Base-by-base conservation (phyloP, 2,113 vertebrate species). In the Vulpes vulpes region DNA sequence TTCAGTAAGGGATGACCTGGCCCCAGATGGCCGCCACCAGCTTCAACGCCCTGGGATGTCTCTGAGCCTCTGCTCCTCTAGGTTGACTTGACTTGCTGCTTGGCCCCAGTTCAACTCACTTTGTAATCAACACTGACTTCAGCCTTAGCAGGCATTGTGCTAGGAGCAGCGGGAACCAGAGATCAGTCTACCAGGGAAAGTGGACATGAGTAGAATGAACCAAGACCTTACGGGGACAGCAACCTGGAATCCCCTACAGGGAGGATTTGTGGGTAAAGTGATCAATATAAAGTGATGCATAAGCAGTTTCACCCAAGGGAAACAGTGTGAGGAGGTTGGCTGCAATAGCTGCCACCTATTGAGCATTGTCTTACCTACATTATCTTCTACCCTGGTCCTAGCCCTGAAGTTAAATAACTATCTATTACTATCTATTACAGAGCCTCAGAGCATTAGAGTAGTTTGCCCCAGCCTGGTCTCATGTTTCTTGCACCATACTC, bases 401-500 rank as follows among this genome's bases (percentile, higher is more conserved):
- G 43, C 17, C 27, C 43, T 27, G 49, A 53, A 79, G 16, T 53
- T 79, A 51, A 16, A 43, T 0, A 35, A 12, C 14, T 6, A 64
- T 80, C 73, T 35, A 30, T 43, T 43, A 43, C 43, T 43, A 43
- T 43, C 43, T 43, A 17, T 0, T 3, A 35, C 0, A 11, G 38
- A 23, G 17, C 57, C 82, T 57, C 62, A 25, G 14, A 32, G 76
- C 27, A 1, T 27, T 1, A 9, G 20, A 32, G 30, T 1, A 78
- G 74, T 60, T 3, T 5, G 53, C 32, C 20, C 15, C 3, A 0
- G 10, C 67, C 81, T 30, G 43, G 12, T 35, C 59, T 55, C 9
- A 0, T 0, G 16, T 16, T 27, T 65, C 65, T 38, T 16, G 2
- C 9, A 38, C 20, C 4, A 0, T 1, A 6, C 15, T 62, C 76